Evolutionary conservation across 30 jellyfish, hydroid and myxozoan species (phyloP).

Genomic region (Turritopsis rubra): DNA sequence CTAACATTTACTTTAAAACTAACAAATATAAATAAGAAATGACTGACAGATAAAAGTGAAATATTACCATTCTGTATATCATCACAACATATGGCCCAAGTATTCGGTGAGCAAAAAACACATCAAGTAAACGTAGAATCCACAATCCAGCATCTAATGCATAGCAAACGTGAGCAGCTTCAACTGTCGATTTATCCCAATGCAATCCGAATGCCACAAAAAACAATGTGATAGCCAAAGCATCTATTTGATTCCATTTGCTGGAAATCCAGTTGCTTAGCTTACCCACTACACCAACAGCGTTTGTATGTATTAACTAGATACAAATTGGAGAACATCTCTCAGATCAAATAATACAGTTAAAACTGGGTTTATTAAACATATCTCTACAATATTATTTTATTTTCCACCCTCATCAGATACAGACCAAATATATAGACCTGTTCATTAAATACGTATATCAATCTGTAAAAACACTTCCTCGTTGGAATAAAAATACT

Average conservation of each 20-base stretch:
- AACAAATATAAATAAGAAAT: too few relatives aligned
- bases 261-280: conserved; percentile 53
- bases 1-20: too few relatives aligned
- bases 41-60: too few relatives aligned
- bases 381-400: too few relatives aligned
- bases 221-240: conserved; percentile 56
- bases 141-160: conserved; percentile 81
- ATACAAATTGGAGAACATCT: too few relatives aligned
- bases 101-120: conserved; percentile 65
- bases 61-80: conserved; percentile 77
- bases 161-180: conserved; percentile 58
- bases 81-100: conserved; percentile 97
- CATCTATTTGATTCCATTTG: conserved; percentile 83
- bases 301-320: not conserved
- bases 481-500: too few relatives aligned
- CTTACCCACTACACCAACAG: conserved; percentile 8
- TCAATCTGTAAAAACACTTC: too few relatives aligned
- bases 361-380: too few relatives aligned
- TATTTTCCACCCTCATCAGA: too few relatives aligned
- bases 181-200: conserved; percentile 24
- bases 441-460: too few relatives aligned
- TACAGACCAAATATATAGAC: too few relatives aligned
- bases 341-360: too few relatives aligned
- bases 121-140: conserved; percentile 74
- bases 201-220: conserved; percentile 67